Percentiles rank a stretch among this genome's conserved stretches.
Evolutionary conservation across 2,888 invertebrate genomes (phyloP).

Genomic region (Drosophila flavopinicola): DNA sequence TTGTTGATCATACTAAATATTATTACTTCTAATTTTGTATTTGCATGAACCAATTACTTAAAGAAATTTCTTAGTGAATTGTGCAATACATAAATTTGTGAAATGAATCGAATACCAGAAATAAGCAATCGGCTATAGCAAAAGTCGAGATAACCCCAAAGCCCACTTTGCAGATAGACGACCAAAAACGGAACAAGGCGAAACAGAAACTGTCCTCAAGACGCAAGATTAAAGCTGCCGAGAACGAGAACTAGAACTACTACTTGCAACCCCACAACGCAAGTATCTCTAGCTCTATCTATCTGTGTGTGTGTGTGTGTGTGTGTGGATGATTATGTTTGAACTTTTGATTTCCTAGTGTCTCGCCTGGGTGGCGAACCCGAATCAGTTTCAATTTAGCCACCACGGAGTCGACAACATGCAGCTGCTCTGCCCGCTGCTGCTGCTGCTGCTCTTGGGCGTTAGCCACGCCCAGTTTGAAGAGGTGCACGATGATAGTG

Average conservation of each 20-base stretch:
- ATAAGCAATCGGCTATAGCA: constrained; percentile 11
- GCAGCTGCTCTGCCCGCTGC: constrained; percentile 42
- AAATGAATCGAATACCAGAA: constrained; percentile 28
- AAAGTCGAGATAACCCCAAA: constrained; percentile 44
- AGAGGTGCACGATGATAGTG: constrained; percentile 27
- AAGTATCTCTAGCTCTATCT: constrained; percentile 6
- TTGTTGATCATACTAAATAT: too few relatives aligned
- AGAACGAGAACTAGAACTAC: constrained; percentile 39
- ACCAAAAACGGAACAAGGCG: constrained; percentile 8
- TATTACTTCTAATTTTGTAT: too few relatives aligned
- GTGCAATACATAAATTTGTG: constrained; percentile 11
- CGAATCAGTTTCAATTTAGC: constrained; percentile 61
- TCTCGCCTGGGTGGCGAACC: constrained; percentile 12
- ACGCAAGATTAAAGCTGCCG: constrained; percentile 52
- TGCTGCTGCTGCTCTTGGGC: constrained; percentile 41
- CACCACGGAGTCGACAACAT: constrained; percentile 54
- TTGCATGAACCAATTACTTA: not conserved
- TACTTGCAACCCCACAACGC: constrained; percentile 19
- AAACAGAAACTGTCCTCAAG: constrained; percentile 20
- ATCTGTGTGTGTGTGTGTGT: constrained; percentile 6
- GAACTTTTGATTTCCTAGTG: constrained; percentile 64
- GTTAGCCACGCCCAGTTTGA: constrained; percentile 32
- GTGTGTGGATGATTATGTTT: constrained; percentile 23
- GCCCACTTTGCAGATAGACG: constrained; percentile 28
- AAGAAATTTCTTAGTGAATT: constrained; percentile 8